Evolutionary conservation across 2,888 invertebrate species (phyloP), one percentile per base, ranked within the genome.

Genomic region (Encarsia formosa): DNA sequence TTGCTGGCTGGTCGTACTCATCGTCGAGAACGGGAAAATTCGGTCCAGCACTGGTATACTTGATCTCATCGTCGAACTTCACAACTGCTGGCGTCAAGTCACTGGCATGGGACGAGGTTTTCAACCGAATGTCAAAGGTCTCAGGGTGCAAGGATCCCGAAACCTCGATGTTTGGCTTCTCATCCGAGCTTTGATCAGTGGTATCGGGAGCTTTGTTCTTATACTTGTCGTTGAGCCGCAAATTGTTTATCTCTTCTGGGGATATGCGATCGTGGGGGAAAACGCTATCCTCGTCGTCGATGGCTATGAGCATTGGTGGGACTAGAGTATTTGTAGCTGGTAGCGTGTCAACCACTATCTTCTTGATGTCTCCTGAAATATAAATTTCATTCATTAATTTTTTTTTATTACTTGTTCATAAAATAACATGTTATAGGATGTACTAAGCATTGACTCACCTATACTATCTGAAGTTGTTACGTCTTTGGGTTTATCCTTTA

Each of bases 231-330:
- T 71, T 71, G 1, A 67, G 64, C 2, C 70, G 58, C 26, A 65
- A 68, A 32, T 67, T 68, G 4, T 63, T 60, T 60, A 63, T 67
- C 31, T 70, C 71, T 29, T 66, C 62, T 1, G 71, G 69, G 1
- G 65, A 65, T 22, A 70, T 59, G 20, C 70, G 59, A 34, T 73
- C 72, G 8, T 62, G 67, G 0, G 72, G 71, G 42, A 72, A 71
- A 35, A 65, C 62, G 2, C 59, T 60, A 11, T 68, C 67, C 3
- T 64, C 64, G 35, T 56, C 52, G 35, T 56, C 52, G 3, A 52
- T 24, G 4, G 48, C 40, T 3, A 49, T 35, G 18, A 48, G 29
- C 31, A 50, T 42, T 15, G 45, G 54, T n/a, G 51, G 54, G 5
- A 47, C 34, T 11, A 49, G 15, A 1, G 52, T 54, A 15, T 44